Evolutionary conservation across 2,888 invertebrate species (phyloP).

Genomic region (Eueremaeus valkanovi): DNA sequence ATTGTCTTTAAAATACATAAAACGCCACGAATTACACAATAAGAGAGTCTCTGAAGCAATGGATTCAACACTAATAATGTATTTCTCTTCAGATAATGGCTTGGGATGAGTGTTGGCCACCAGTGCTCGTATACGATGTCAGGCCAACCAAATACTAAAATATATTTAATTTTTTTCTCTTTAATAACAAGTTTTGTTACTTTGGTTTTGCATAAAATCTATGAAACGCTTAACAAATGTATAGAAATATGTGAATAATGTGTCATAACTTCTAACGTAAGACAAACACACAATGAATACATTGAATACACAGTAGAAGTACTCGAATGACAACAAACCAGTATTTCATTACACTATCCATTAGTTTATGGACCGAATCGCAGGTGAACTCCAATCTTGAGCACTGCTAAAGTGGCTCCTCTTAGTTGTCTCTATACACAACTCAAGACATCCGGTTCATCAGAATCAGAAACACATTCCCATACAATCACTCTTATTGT

Average conservation of each 20-base stretch:
- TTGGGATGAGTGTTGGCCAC: neutral
- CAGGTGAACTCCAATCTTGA: neutral
- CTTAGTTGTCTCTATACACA: neutral
- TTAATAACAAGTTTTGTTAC: neutral
- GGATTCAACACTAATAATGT: no score
- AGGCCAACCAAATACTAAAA: neutral
- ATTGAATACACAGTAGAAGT: no score
- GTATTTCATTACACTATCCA: neutral
- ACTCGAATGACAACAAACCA: neutral
- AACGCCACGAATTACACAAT: conserved; percentile 22
- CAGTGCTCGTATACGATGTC: neutral
- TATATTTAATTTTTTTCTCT: neutral
- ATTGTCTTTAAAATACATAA: conserved; percentile 6
- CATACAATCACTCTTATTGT: no score
- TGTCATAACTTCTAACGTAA: conserved; percentile 7
- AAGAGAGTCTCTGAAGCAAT: neutral
- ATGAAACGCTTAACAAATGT: neutral
- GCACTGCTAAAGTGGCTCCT: neutral
- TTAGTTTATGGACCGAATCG: neutral
- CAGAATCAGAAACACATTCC: no score
- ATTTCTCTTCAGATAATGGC: neutral
- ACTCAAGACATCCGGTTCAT: no score
- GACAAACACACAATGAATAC: no score
- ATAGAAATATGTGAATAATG: conserved; percentile 6
- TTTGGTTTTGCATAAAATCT: neutral